Percentiles rank a stretch among this genome's conserved stretches.
phyloP scores from a whole-genome alignment of 2,797 vertebrate species.

The Sciurus vulgaris region DNA sequence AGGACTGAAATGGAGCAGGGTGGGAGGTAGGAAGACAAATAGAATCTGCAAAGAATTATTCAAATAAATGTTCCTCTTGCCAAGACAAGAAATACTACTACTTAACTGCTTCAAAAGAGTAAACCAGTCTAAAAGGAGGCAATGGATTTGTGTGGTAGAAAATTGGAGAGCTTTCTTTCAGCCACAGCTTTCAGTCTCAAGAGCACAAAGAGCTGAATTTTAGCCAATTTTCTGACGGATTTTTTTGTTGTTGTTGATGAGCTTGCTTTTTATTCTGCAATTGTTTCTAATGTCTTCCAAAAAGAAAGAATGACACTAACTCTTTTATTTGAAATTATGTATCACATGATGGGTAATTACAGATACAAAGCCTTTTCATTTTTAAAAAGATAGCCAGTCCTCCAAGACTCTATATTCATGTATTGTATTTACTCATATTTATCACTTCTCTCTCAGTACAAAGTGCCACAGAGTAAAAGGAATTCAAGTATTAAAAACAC shows the following conservation, averaged over 20 bases:
- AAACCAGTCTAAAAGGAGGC: slow-evolving; percentile 56
- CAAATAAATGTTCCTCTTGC: slow-evolving; percentile 61
- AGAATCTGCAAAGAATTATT: slow-evolving; percentile 66
- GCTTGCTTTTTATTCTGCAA: slow-evolving; percentile 60
- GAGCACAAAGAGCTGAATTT: slow-evolving; percentile 74
- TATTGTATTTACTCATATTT: slow-evolving; percentile 65
- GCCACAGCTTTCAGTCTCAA: slow-evolving; percentile 35
- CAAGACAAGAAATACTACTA: slow-evolving; percentile 65
- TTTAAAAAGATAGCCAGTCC: slow-evolving; percentile 60
- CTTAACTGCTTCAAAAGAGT: slow-evolving; percentile 62
- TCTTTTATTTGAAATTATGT: slow-evolving; percentile 71
- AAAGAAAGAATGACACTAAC: slow-evolving; percentile 29
- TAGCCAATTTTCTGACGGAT: slow-evolving; percentile 51
- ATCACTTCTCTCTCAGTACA: slow-evolving; percentile 62
- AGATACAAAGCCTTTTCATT: slow-evolving; percentile 72
- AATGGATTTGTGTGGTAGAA: slow-evolving; percentile 53
- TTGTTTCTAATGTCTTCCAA: slow-evolving; percentile 73
- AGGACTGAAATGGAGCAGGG: background rate
- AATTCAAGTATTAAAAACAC: slow-evolving; percentile 9
- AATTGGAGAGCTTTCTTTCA: slow-evolving; percentile 57
- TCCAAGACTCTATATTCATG: slow-evolving; percentile 51
- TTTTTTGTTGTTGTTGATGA: slow-evolving; percentile 51
- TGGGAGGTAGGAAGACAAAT: background rate
- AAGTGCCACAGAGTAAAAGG: slow-evolving; percentile 38
- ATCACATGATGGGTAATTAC: slow-evolving; percentile 76